A percentile compares a stretch with the other conserved stretches of the same genome.
phyloP scores from a whole-genome alignment of 2,797 vertebrate species.

The Setipinna tenuifilis region DNA sequence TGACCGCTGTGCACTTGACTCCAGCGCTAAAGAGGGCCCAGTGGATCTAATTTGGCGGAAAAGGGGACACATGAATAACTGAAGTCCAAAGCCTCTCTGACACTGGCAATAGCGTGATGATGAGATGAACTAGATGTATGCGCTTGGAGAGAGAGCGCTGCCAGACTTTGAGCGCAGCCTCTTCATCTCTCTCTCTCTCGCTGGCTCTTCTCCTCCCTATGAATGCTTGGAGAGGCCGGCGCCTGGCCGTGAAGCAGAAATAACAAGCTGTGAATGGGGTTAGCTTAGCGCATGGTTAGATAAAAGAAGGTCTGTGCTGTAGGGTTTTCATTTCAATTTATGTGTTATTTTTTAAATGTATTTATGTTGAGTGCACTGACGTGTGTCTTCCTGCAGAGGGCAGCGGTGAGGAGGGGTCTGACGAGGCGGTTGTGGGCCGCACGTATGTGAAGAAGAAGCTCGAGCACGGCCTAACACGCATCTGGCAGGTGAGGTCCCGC shows the following conservation, averaged over 20 bases:
- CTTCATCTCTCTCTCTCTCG: too few relatives aligned
- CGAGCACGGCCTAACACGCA: constrained; percentile 93
- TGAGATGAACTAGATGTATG: neutral
- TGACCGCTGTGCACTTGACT: neutral
- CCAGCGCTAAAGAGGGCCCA: neutral
- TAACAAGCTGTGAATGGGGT: neutral
- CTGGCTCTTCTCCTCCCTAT: too few relatives aligned
- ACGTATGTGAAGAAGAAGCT: constrained; percentile 97
- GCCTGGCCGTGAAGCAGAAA: neutral
- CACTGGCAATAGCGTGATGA: too few relatives aligned
- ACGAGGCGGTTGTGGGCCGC: constrained; percentile 88
- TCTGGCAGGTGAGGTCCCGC: constrained; percentile 88
- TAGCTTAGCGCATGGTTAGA: neutral
- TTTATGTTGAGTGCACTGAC: neutral
- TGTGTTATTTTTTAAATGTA: too few relatives aligned
- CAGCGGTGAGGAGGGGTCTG: constrained; percentile 70
- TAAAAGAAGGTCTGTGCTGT: neutral
- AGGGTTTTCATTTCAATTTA: neutral
- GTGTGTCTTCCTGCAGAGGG: constrained; percentile 72
- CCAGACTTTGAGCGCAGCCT: neutral
- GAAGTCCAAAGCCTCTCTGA: neutral
- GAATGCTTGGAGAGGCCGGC: neutral
- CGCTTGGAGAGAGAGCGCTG: neutral
- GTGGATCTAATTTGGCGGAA: neutral
- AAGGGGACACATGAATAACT: neutral